Evolutionary conservation across 2,113 vertebrate species (phyloP), one percentile per base, ranked within the genome.

Genomic region (Blennius ocellaris): DNA sequence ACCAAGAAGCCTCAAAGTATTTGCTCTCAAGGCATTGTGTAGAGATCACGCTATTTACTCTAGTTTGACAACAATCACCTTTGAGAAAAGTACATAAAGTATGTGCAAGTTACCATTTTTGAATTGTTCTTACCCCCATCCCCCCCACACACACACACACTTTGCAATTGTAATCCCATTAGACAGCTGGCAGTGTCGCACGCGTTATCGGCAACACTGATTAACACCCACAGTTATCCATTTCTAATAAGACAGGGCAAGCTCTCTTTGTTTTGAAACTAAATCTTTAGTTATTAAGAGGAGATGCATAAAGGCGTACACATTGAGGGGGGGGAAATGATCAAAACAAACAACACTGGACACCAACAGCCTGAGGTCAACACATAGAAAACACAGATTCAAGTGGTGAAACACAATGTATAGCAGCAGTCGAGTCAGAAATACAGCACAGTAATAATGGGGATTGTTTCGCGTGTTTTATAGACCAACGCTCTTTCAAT

Each of bases 321-420:
- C 84, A 70, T 59, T 55, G 10, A 43, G 41, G 21, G 61, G 21
- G 61, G 77, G 71, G 70, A 77, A 82, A 66, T 44, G 3, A 81
- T 38, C 15, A 65, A 70, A 82, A 73, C 11, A 38, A 67, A 36
- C 16, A 70, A 94, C 94, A 94, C 94, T 96, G 94, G 96, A 96
- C 94, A 95, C 95, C 94, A 94, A 95, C 95, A 92, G 96, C 96
- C 96, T 97, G 96, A 98, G 96, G 96, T 95, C 95, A 92, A 97
- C 88, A 86, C 73, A 77, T 57, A 72, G 95, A 96, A 96, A 94
- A 95, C 85, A 87, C 96, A 93, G 95, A 95, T 97, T 98, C 96
- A 98, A 98, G 97, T 97, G 97, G 95, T 95, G 79, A 96, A 95
- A 95, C 94, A 97, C 94, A 92, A 94, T 93, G 94, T 93, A 78